Percentiles rank a stretch among this genome's conserved stretches.
Evolutionary conservation across 2,888 invertebrate species (phyloP).

Genomic region (Marronus borbonicus): DNA sequence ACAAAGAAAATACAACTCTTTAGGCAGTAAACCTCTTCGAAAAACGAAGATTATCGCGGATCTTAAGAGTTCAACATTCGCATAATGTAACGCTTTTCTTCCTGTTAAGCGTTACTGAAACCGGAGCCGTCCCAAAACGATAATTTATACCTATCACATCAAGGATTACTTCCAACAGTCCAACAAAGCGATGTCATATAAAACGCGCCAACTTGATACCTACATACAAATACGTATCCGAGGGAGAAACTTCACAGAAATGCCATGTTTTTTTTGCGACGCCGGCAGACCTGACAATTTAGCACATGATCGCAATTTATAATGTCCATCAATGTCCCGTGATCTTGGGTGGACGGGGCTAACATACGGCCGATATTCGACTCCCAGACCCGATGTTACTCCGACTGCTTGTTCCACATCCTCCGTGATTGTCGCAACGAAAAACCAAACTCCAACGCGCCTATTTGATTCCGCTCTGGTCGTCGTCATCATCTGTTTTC

Average conservation of each 20-base stretch:
- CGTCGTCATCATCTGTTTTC: slow-evolving; percentile 11
- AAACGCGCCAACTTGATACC: slow-evolving; percentile 1
- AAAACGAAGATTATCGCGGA: no score
- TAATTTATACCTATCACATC: not conserved
- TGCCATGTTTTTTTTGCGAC: slow-evolving; percentile 53
- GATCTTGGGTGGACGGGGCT: slow-evolving; percentile 28
- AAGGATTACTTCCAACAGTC: slow-evolving; percentile 1
- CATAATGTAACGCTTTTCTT: not conserved
- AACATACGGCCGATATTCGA: not conserved
- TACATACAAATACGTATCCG: not conserved
- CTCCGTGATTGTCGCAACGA: not conserved
- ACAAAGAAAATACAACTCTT: no score
- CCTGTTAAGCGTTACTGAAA: no score
- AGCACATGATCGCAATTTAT: slow-evolving; percentile 65
- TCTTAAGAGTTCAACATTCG: not conserved
- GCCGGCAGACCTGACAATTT: slow-evolving; percentile 58
- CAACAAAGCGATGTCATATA: slow-evolving; percentile 16
- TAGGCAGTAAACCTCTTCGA: no score
- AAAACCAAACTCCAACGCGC: not conserved
- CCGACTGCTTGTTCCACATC: slow-evolving; percentile 1
- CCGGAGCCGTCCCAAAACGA: not conserved
- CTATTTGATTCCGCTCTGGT: slow-evolving; percentile 13
- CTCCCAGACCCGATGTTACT: slow-evolving; percentile 6
- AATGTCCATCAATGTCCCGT: slow-evolving; percentile 61
- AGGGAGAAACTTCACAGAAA: slow-evolving; percentile 52